Base-by-base conservation (phyloP, 1,140 invertebrate species). In the Bombus huntii region DNA sequence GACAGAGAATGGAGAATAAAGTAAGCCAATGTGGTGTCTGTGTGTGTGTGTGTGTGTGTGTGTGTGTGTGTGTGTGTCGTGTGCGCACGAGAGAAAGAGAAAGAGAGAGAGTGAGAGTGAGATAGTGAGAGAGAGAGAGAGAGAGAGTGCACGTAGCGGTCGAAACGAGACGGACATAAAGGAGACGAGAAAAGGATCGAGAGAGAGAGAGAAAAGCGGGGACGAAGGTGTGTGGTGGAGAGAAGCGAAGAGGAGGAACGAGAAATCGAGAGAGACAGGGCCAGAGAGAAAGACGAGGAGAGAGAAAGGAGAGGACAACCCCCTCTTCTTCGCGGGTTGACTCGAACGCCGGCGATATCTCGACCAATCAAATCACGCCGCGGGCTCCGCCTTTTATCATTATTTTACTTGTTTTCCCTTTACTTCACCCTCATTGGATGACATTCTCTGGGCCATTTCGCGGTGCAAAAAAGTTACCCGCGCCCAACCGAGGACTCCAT, bases 321-420 rank as follows among this genome's bases (percentile, higher is more conserved):
- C 94, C 94, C 94, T 92, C 93, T 93, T 91, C 91, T 87, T 90
- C 86, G 62, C 89, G 88, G 92, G 92, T 92, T 93, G 93, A 93
- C 94, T 95, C 93, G 91, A 95, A 95, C 94, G 94, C 93, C 93
- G 92, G 93, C 94, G 93, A 95, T 95, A 95, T 95, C 95, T 95
- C 95, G 94, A 95, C 95, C 95, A 95, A 95, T 95, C 94, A 92
- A 95, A 94, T 95, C 91, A 92, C 94, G 90, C 93, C 92, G 92
- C 90, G 92, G 92, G 94, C 95, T 95, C 95, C 95, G 95, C 95
- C 95, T 95, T 95, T 95, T 95, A 95, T 95, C 95, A 95, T 95
- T 95, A 95, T 95, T 95, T 95, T 95, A 95, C 94, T 95, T 95
- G 94, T 95, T 95, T 95, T 95, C 92, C 93, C 93, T 94, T 93